Evolutionary conservation across 2,888 invertebrate genomes (phyloP).

Genomic region (Euplagia quadripunctaria): DNA sequence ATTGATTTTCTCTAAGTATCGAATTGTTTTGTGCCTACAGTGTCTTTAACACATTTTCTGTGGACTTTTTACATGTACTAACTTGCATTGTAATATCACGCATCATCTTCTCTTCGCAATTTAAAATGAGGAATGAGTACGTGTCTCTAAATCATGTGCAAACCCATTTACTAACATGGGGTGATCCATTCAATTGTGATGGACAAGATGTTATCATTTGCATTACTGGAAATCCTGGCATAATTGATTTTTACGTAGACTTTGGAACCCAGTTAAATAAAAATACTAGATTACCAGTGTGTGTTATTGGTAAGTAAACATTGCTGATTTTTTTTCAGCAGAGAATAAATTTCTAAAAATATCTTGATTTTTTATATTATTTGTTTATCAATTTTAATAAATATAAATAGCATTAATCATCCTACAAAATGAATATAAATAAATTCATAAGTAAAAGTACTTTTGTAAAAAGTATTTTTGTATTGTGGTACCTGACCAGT

Average conservation of each 20-base stretch:
- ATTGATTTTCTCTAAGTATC: too few relatives aligned
- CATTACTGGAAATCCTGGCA: constrained; percentile 96
- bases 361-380: too few relatives aligned
- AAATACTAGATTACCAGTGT: constrained; percentile 90
- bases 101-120: background rate
- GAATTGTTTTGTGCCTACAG: background rate
- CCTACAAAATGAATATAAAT: too few relatives aligned
- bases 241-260: constrained; percentile 92
- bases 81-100: background rate
- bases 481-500: too few relatives aligned
- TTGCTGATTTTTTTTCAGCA: background rate
- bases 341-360: background rate
- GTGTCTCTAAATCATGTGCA: constrained; percentile 89
- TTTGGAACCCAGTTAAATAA: constrained; percentile 90
- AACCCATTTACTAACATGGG: constrained; percentile 92
- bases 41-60: background rate
- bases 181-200: constrained; percentile 88
- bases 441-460: too few relatives aligned
- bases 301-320: constrained; percentile 90
- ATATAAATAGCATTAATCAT: too few relatives aligned
- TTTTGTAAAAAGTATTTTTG: too few relatives aligned
- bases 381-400: too few relatives aligned
- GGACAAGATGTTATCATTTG: constrained; percentile 90
- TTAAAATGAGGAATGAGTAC: constrained; percentile 60
- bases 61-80: background rate